phyloP scores from a whole-genome alignment of 1,140 invertebrate genomes.

The Drosophila mayri region DNA sequence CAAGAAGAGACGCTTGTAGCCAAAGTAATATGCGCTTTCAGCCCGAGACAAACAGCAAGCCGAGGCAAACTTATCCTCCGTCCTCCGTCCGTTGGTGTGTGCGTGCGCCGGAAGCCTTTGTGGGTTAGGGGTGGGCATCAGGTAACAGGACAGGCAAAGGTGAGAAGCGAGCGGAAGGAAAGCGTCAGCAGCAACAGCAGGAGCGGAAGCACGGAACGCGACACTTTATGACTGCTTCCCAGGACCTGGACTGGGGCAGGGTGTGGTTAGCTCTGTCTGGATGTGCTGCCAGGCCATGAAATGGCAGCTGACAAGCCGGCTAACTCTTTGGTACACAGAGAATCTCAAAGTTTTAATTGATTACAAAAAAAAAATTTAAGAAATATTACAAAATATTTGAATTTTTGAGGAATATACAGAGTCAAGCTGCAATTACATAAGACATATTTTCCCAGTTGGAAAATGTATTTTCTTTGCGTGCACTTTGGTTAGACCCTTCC shows the following conservation, averaged over 20 bases:
- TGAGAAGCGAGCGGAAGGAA: conserved; percentile 5
- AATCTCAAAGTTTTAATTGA: background rate
- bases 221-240: conserved; percentile 71
- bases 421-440: background rate
- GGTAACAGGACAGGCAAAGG: conserved; percentile 36
- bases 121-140: conserved; percentile 43
- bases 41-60: conserved; percentile 46
- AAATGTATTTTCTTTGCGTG: conserved; percentile 5
- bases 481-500: background rate
- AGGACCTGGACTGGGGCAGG: conserved; percentile 26
- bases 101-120: conserved; percentile 76
- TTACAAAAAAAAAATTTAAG: background rate
- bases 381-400: background rate
- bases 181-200: conserved; percentile 15
- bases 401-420: accelerated
- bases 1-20: conserved; percentile 49
- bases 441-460: no score
- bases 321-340: conserved; percentile 10
- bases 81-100: conserved; percentile 28
- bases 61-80: conserved; percentile 17
- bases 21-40: conserved; percentile 66
- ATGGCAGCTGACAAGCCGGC: conserved; percentile 16
- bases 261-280: conserved; percentile 27
- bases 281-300: conserved; percentile 36
- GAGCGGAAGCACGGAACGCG: conserved; percentile 61